Base-by-base conservation (phyloP, 2,797 vertebrate genomes). In the Crenuchus spilurus region DNA sequence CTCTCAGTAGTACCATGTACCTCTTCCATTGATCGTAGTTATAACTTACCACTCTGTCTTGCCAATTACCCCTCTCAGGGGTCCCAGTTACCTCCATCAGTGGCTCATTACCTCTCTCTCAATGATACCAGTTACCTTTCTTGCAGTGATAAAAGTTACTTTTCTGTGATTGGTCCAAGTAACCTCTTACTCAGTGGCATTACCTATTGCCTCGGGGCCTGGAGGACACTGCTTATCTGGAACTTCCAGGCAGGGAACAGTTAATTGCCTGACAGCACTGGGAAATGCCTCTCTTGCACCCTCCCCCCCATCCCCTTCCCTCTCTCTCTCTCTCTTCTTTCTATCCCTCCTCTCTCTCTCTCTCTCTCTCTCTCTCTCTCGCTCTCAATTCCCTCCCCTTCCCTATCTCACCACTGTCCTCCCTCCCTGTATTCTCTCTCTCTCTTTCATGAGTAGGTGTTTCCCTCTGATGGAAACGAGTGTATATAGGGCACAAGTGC, bases 401-500 rank as follows among this genome's bases (percentile, higher is more conserved):
- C 60, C 42, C 60, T 72, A 22, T 52, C 39, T 62, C 72, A 42
- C 54, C 49, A 68, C 54, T 63, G 64, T 68, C 76, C 35, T 70
- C 44, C 51, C 60, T 82, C 30, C 33, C 64, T 68, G 35, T 67
- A 28, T 71, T 83, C 83, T 77, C 81, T 35, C 42, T 82, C 82
- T 76, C 77, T 80, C 84, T 84, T 74, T 79, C 83, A 84, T 84
- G 82, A 93, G 91, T 88, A 92, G 90, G 90, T 92, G 90, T 91
- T 90, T 91, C 88, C 90, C 84, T 81, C 8, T 8, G 90, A 92
- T 92, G 90, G 86, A 87, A 85, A 84, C 79, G 84, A 91, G 90
- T 89, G 85, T 94, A 92, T 92, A 93, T 92, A 93, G 90, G 86
- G 89, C 78, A 87, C 86, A 88, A 88, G 78, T 74, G 65, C 87